Evolutionary conservation across 2,113 vertebrate species (phyloP).

Genomic region (Poeciliopsis occidentalis): DNA sequence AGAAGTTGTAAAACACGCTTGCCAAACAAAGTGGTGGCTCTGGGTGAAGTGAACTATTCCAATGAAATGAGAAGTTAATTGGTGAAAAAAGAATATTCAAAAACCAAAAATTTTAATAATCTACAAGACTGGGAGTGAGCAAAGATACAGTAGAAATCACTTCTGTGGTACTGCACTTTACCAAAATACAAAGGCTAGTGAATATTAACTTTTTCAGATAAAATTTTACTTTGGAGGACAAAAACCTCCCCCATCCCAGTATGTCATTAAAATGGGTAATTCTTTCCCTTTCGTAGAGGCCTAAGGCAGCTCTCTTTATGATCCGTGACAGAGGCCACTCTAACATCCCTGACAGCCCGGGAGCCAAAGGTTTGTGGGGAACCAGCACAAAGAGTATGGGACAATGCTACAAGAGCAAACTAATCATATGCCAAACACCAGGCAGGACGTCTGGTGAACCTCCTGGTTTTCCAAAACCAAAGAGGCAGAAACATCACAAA

Average conservation of each 20-base stretch:
- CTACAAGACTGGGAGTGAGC: background rate
- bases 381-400: constrained; percentile 77
- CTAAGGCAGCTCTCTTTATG: constrained; percentile 77
- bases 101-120: too few relatives aligned
- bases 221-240: constrained; percentile 38
- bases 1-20: too few relatives aligned
- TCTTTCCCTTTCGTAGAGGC: constrained; percentile 67
- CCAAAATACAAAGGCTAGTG: background rate
- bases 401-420: constrained; percentile 74
- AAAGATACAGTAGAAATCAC: background rate
- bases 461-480: constrained; percentile 34
- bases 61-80: too few relatives aligned
- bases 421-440: constrained; percentile 44
- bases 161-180: background rate
- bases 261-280: constrained; percentile 68
- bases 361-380: constrained; percentile 80
- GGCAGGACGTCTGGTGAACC: constrained; percentile 42
- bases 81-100: too few relatives aligned
- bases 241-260: constrained; percentile 63
- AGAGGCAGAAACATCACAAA: constrained; percentile 16
- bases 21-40: too few relatives aligned
- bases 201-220: constrained; percentile 18
- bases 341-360: constrained; percentile 78
- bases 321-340: constrained; percentile 79
- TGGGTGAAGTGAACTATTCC: too few relatives aligned